Evolutionary conservation across 2,888 invertebrate genomes (phyloP).

Genomic region (Ellobium chinense): DNA sequence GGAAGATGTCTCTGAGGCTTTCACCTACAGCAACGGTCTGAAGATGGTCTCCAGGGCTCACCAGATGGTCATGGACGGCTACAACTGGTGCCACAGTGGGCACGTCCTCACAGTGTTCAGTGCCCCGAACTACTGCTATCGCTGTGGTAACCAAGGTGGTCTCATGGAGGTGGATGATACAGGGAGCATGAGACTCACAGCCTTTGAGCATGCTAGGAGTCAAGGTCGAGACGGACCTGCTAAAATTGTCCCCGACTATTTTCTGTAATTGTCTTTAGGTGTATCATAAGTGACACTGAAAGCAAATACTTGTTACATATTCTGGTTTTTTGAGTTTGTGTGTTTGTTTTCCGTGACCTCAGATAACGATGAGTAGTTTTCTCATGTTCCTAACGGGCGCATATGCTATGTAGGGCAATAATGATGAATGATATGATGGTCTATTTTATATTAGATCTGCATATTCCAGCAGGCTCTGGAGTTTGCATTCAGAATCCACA

Average conservation of each 20-base stretch:
- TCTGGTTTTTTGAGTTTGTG: too few species aligned
- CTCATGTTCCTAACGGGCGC: too few species aligned
- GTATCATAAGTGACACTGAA: too few species aligned
- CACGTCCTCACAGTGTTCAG: slow-evolving; percentile 99
- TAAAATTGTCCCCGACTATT: slow-evolving; percentile 39
- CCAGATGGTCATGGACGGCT: slow-evolving; percentile 82
- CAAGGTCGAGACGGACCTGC: neutral
- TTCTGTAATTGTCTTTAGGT: slow-evolving; percentile 11
- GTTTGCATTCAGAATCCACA: too few species aligned
- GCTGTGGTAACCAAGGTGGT: slow-evolving; percentile 99
- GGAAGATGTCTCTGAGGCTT: slow-evolving; percentile 99
- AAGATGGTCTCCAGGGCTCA: slow-evolving; percentile 99
- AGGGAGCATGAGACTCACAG: neutral
- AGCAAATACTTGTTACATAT: too few species aligned
- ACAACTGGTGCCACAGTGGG: slow-evolving; percentile 95
- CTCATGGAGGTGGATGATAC: slow-evolving; percentile 99
- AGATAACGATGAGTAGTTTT: too few species aligned
- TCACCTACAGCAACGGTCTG: slow-evolving; percentile 99
- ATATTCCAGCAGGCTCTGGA: too few species aligned
- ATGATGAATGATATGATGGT: too few species aligned
- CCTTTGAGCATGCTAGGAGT: slow-evolving; percentile 30
- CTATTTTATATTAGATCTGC: too few species aligned
- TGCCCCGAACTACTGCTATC: slow-evolving; percentile 99
- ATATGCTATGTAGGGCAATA: too few species aligned
- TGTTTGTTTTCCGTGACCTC: too few species aligned